phyloP scores from a whole-genome alignment of 2,113 vertebrate genomes.

The Pongo abelii region DNA sequence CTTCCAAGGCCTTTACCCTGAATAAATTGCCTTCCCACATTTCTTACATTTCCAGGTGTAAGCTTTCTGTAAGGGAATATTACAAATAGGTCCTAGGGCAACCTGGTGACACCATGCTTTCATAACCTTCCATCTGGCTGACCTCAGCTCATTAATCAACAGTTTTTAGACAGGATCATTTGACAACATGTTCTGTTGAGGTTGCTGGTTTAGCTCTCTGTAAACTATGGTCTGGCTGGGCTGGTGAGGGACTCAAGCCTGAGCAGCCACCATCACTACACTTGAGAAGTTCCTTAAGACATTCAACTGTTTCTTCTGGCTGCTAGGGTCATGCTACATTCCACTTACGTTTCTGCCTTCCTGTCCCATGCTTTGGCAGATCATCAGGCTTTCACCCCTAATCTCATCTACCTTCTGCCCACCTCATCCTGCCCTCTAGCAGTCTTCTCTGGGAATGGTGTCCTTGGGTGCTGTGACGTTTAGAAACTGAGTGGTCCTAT shows the following conservation, averaged over 20 bases:
- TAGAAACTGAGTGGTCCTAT: background rate
- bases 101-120: background rate
- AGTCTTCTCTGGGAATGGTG: background rate
- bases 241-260: background rate
- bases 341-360: background rate
- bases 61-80: background rate
- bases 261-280: background rate
- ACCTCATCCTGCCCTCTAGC: background rate
- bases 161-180: background rate
- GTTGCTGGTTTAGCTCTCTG: background rate
- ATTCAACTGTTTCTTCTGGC: background rate
- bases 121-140: background rate
- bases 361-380: background rate
- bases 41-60: background rate
- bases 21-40: background rate
- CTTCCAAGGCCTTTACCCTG: background rate
- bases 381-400: background rate
- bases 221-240: background rate
- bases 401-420: background rate
- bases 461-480: background rate
- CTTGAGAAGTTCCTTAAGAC: background rate
- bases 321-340: background rate
- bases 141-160: background rate
- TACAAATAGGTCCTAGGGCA: background rate
- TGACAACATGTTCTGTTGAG: background rate